Evolutionary conservation across 92 coral and sea anemone species (phyloP), one percentile per base, ranked within the genome.

Genomic region (Porites rus): DNA sequence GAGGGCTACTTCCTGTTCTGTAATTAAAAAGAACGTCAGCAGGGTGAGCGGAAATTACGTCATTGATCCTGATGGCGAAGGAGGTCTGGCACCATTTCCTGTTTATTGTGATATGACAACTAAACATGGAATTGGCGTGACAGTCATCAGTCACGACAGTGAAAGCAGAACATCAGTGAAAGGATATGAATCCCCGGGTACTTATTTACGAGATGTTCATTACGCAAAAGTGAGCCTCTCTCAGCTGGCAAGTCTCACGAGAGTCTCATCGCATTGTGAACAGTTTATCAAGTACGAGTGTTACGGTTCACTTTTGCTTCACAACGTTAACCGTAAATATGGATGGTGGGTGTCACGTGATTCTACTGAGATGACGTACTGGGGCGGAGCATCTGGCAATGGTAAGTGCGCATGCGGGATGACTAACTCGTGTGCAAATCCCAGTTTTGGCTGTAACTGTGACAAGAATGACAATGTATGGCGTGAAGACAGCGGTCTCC

Each of bases 401-500:
- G 74, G 85, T 14, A 90, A 86, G 81, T 92, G 95, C 83, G 90
- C 90, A 67, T 92, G 95, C 84, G 91, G 86, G 59, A 79, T 85
- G 82, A 76, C 84, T 20, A 62, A 75, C 65, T 74, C 82, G 7
- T 88, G 92, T 31, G 78, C 72, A 75, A 7, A 65, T 59, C 43
- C 73, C 16, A 62, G 72, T 7, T 31, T 1, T 9, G 12, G 14
- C 11, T 56, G 61, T 56, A 56, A 56, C 61, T 56, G 61, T 56
- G 61, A 56, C 8, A 1, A 0, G 61, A 56, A 56, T 56, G 61
- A 56, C 16, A 0, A 14, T 10, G 61, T 56, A 8, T 56, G 61
- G 61, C 61, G 61, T 56, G 61, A 56, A 56, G 61, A 56, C 61
- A 56, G 61, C 13, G 61, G 61, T 56, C 61, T 56, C 61, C 61